Evolutionary conservation across 2,797 vertebrate genomes (phyloP).

Genomic region (Chelonia mydas): DNA sequence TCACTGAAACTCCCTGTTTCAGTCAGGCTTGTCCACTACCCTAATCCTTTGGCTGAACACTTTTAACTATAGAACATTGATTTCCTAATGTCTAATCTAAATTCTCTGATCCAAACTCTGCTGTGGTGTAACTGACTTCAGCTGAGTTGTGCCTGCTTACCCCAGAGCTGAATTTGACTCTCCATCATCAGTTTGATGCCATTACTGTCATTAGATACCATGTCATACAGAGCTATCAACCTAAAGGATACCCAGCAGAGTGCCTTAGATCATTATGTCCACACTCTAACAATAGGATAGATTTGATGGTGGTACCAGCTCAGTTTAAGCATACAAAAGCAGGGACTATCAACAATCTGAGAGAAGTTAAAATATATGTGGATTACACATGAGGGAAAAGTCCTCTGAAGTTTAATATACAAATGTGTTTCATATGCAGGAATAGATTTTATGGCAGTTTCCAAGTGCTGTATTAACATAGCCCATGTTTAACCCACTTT

Average conservation of each 20-base stretch:
- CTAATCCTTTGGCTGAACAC: not conserved
- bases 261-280: not conserved
- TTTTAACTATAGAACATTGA: not conserved
- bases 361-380: conserved; percentile 39
- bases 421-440: conserved; percentile 43
- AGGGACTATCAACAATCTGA: not conserved
- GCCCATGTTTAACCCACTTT: not conserved
- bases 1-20: not conserved
- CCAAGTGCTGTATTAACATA: conserved; percentile 11
- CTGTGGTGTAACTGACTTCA: not conserved
- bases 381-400: conserved; percentile 31
- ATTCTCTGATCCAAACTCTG: not conserved
- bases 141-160: not conserved
- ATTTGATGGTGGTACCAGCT: not conserved
- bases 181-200: fast-evolving
- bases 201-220: not conserved
- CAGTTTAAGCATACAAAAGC: not conserved
- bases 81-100: not conserved
- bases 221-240: not conserved
- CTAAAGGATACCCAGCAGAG: not conserved
- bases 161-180: not conserved
- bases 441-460: conserved; percentile 42
- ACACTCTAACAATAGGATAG: not conserved
- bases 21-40: fast-evolving
- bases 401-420: conserved; percentile 50